Evolutionary conservation across 2,113 vertebrate species (phyloP).

Genomic region (Dromas ardeola): DNA sequence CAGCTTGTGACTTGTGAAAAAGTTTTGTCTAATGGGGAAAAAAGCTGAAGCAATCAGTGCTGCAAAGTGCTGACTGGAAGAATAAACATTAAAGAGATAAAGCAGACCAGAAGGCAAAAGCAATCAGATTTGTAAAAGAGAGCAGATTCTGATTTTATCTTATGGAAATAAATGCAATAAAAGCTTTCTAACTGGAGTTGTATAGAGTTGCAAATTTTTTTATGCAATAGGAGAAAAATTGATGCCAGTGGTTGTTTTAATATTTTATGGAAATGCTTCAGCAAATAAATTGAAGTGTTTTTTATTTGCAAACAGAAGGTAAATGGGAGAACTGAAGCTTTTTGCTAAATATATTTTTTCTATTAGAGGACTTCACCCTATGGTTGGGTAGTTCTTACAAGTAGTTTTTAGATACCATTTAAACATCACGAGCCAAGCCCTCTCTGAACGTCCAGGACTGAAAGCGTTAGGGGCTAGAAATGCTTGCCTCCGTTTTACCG

Average conservation of each 20-base stretch:
- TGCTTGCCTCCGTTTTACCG: fast-evolving
- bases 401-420: not conserved
- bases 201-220: conserved; percentile 38
- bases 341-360: not conserved
- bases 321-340: conserved; percentile 31
- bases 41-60: conserved; percentile 54
- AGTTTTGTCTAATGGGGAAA: conserved; percentile 10
- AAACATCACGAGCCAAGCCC: not conserved
- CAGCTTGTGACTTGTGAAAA: not conserved
- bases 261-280: conserved; percentile 67
- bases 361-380: not conserved
- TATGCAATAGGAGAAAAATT: conserved; percentile 47
- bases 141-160: conserved; percentile 65
- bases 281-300: conserved; percentile 48
- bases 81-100: conserved; percentile 67
- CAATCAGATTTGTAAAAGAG: conserved; percentile 65
- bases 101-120: conserved; percentile 65
- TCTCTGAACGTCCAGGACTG: fast-evolving
- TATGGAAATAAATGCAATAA: conserved; percentile 66
- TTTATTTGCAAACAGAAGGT: conserved; percentile 60
- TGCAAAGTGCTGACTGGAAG: conserved; percentile 59
- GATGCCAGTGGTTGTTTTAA: conserved; percentile 45
- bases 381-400: not conserved
- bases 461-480: not conserved
- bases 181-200: conserved; percentile 49